Percentiles rank a stretch among this genome's conserved stretches.
Conservation (phyloP, 1,140 invertebrate species). For the Charaxes varanes region DNA sequence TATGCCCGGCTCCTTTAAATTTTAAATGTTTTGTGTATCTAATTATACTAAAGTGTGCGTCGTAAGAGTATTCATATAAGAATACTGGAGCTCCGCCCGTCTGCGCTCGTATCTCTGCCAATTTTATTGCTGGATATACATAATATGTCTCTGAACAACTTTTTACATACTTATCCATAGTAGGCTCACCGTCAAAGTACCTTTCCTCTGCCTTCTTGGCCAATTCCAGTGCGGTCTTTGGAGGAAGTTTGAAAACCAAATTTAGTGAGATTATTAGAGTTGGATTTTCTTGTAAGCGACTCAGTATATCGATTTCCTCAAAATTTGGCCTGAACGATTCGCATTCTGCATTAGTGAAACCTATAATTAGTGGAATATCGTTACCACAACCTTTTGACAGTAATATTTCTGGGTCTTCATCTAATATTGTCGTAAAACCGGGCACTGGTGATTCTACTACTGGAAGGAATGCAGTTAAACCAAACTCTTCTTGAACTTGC, state of each 20-base stretch:
- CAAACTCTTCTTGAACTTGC: constrained; percentile 32
- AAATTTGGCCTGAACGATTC: constrained; percentile 42
- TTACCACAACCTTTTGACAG: constrained; percentile 36
- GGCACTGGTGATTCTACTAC: constrained; percentile 40
- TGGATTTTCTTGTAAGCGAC: constrained; percentile 30
- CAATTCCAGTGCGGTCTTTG: constrained; percentile 17
- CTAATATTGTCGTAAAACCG: constrained; percentile 39
- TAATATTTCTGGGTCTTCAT: constrained; percentile 45
- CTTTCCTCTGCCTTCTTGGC: constrained; percentile 24
- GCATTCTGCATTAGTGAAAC: constrained; percentile 46
- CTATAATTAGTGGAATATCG: constrained; percentile 44
- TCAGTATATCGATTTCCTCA: constrained; percentile 38
- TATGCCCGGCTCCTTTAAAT: constrained; percentile 42
- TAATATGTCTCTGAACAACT: constrained; percentile 41
- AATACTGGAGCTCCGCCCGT: constrained; percentile 32
- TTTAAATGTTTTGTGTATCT: constrained; percentile 25
- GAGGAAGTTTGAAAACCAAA: constrained; percentile 28
- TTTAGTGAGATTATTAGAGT: constrained; percentile 25
- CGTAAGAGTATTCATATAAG: constrained; percentile 45
- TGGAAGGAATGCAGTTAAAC: constrained; percentile 39
- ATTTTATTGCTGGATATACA: constrained; percentile 42
- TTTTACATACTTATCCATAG: constrained; percentile 36
- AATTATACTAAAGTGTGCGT: constrained; percentile 31
- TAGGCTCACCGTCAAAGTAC: constrained; percentile 35
- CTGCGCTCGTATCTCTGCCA: constrained; percentile 28